phyloP scores from a whole-genome alignment of 2,797 vertebrate species.

The Peromyscus eremicus region DNA sequence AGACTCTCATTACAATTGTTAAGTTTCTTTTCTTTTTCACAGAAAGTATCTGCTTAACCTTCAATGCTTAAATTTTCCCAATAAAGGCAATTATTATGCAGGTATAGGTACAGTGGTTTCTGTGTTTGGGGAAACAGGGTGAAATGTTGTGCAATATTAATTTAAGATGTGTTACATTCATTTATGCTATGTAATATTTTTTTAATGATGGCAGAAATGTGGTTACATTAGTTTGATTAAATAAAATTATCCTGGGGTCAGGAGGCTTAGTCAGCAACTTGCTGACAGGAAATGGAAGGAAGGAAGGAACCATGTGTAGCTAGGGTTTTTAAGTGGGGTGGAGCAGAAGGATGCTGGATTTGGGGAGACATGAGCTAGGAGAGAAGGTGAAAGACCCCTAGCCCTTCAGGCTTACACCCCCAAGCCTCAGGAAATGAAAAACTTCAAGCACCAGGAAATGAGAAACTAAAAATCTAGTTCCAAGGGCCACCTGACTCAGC shows the following conservation, averaged over 20 bases:
- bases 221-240: background rate
- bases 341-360: background rate
- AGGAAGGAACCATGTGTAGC: too few species aligned
- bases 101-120: background rate
- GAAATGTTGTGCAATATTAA: background rate
- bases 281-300: background rate
- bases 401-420: too few species aligned
- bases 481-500: too few species aligned
- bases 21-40: constrained; percentile 33
- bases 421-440: too few species aligned
- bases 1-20: background rate
- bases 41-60: constrained; percentile 32
- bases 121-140: background rate
- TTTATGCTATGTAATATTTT: background rate
- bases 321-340: background rate
- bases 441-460: too few species aligned
- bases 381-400: too few species aligned
- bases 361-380: background rate
- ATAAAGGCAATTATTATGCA: constrained; percentile 32
- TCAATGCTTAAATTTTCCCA: constrained; percentile 17
- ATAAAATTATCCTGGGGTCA: background rate
- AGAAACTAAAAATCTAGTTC: too few species aligned
- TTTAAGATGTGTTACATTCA: background rate
- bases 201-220: background rate
- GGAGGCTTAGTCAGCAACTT: background rate